Evolutionary conservation across 2,888 invertebrate genomes (phyloP), one percentile per base, ranked within the genome.

Genomic region (Encarsia formosa): DNA sequence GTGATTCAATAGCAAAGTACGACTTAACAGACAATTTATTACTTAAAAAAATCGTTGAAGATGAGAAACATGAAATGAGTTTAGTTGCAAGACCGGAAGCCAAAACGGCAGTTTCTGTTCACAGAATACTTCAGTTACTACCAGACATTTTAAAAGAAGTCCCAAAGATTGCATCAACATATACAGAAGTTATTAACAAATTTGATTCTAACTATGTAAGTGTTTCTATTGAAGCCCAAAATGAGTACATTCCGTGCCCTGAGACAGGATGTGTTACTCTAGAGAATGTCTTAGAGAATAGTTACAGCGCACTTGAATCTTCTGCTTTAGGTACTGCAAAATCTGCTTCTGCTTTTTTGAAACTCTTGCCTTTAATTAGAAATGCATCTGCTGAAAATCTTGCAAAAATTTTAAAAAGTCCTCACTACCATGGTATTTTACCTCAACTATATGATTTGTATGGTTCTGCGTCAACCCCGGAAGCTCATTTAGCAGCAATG

Each of bases 361-460:
- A 83, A 61, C 70, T 89, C 15, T 64, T 88, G 19, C 78, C 81
- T 15, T 69, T 80, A 38, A 82, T 85, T 4, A 78, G 85, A 63
- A 75, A 77, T 23, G 75, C 85, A 0, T 77, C 77, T 3, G 76
- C 78, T 40, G 78, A 81, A 5, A 84, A 85, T 32, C 78, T 87
- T 59, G 73, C 73, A 8, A 81, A 79, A 65, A 75, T 79, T 31
- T 75, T 83, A 56, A 79, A 79, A 48, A 76, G 78, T 41, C 76
- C 79, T 22, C 80, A 81, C 51, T 81, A 84, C 60, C 75, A 78
- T 52, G 74, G 78, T 11, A 77, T 84, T 65, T 82, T 79, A 56
- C 75, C 77, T 5, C 86, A 87, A 67, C 64, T 91, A 6, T 78
- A 84, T 43, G 89, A 91, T 69, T 72, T 87, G 2, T 73, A 84